Conservation (phyloP, 2,797 vertebrate species). For the Garrulus glandarius region DNA sequence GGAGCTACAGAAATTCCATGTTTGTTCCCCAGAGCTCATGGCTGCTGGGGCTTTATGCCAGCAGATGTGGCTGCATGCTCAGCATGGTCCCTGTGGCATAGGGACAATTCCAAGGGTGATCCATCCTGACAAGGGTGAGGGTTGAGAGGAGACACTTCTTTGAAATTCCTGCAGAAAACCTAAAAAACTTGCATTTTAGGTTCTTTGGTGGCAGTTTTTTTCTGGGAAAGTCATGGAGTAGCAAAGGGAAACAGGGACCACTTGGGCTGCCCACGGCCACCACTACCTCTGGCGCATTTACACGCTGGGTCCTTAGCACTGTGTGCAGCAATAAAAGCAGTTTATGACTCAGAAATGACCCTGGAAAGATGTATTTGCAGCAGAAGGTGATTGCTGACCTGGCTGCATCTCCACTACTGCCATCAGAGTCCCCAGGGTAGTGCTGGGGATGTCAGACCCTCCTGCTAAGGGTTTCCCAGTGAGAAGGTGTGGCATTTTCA, state of each 20-base stretch:
- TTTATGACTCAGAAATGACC: background rate
- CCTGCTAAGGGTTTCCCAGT: background rate
- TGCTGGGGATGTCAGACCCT: background rate
- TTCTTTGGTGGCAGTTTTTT: background rate
- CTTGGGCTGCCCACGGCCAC: background rate
- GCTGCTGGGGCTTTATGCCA: background rate
- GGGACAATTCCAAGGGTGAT: background rate
- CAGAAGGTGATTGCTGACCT: background rate
- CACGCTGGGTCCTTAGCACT: background rate
- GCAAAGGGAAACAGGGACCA: background rate
- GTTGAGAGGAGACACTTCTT: background rate
- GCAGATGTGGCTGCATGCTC: background rate
- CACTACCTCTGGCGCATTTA: background rate
- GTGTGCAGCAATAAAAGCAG: background rate
- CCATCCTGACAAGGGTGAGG: background rate
- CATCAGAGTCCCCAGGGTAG: background rate
- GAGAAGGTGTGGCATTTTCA: background rate
- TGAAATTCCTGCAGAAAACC: background rate
- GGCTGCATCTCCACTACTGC: background rate
- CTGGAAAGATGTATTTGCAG: background rate
- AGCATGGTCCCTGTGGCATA: background rate
- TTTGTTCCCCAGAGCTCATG: background rate
- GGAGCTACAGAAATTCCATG: background rate
- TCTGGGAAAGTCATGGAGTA: background rate
- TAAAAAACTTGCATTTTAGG: background rate